Evolutionary conservation across 2,888 invertebrate genomes (phyloP).

Genomic region (Eupithecia centaureata): DNA sequence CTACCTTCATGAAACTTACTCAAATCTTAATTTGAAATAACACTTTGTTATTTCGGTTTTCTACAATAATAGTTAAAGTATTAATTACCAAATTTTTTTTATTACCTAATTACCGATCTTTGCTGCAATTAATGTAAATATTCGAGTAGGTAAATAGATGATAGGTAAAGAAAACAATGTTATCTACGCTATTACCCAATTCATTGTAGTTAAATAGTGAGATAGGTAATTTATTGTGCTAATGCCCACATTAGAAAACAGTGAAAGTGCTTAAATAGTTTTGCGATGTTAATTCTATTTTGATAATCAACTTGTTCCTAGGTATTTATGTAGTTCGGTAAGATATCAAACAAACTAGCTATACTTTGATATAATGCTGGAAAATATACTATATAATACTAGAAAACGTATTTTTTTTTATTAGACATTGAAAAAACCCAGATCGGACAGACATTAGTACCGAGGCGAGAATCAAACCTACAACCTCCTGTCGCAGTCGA

Average conservation of each 20-base stretch:
- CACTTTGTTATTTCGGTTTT: too few relatives aligned
- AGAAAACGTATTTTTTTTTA: too few relatives aligned
- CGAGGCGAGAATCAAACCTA: too few relatives aligned
- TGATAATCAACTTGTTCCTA: background rate
- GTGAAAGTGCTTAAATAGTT: slow-evolving; percentile 20
- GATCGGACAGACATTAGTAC: too few relatives aligned
- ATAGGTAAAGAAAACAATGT: background rate
- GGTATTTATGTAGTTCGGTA: background rate
- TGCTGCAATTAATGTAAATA: background rate
- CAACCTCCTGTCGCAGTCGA: too few relatives aligned
- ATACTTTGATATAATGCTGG: too few relatives aligned
- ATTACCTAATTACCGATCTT: background rate
- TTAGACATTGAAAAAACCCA: too few relatives aligned
- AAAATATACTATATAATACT: too few relatives aligned
- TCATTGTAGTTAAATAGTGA: background rate
- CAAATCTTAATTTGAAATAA: too few relatives aligned
- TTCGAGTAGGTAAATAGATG: background rate
- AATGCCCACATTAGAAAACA: slow-evolving; percentile 19
- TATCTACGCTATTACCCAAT: background rate
- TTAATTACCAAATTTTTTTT: too few relatives aligned
- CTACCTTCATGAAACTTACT: too few relatives aligned
- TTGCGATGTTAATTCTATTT: slow-evolving; percentile 7
- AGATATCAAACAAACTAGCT: background rate
- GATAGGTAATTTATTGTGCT: background rate
- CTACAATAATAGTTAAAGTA: too few relatives aligned